Evolutionary conservation across 1,140 invertebrate genomes (phyloP).

Genomic region (Zaprionus nigranus): DNA sequence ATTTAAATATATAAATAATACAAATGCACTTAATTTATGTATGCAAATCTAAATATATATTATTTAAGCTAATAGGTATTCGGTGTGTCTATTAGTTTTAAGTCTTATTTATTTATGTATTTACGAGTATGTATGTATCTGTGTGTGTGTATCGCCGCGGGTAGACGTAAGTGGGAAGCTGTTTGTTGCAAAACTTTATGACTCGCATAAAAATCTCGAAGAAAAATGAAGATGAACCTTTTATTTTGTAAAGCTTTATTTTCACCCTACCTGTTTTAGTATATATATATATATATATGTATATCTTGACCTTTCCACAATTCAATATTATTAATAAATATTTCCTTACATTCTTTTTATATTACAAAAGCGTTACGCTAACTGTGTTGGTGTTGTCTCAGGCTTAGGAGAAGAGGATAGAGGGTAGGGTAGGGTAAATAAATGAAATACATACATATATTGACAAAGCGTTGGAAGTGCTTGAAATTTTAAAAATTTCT

Average conservation of each 20-base stretch:
- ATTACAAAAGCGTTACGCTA: slow-evolving; percentile 74
- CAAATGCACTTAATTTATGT: slow-evolving; percentile 69
- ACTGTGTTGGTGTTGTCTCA: slow-evolving; percentile 56
- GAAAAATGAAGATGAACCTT: slow-evolving; percentile 8
- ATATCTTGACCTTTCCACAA: slow-evolving; percentile 28
- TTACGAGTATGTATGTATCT: slow-evolving; percentile 27
- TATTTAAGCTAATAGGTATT: slow-evolving; percentile 62
- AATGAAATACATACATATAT: slow-evolving; percentile 27
- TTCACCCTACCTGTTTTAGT: slow-evolving; percentile 21
- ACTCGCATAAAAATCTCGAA: slow-evolving; percentile 10
- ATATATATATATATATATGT: slow-evolving; percentile 11
- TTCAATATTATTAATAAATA: slow-evolving; percentile 51
- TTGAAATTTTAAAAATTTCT: slow-evolving; percentile 67
- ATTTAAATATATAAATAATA: slow-evolving; percentile 75
- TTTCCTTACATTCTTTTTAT: slow-evolving; percentile 47
- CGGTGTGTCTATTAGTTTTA: slow-evolving; percentile 59
- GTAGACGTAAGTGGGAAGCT: slow-evolving; percentile 39
- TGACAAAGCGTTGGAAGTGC: slow-evolving; percentile 47
- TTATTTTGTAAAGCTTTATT: slow-evolving; percentile 7
- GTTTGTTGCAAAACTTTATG: slow-evolving; percentile 26
- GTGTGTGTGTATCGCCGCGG: slow-evolving; percentile 30
- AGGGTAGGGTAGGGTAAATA: slow-evolving; percentile 26
- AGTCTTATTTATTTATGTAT: slow-evolving; percentile 49
- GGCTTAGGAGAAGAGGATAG: slow-evolving; percentile 41
- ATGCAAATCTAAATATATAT: slow-evolving; percentile 58